Conservation (phyloP, 2,113 vertebrate species). For the Melanerpes aurifrons region DNA sequence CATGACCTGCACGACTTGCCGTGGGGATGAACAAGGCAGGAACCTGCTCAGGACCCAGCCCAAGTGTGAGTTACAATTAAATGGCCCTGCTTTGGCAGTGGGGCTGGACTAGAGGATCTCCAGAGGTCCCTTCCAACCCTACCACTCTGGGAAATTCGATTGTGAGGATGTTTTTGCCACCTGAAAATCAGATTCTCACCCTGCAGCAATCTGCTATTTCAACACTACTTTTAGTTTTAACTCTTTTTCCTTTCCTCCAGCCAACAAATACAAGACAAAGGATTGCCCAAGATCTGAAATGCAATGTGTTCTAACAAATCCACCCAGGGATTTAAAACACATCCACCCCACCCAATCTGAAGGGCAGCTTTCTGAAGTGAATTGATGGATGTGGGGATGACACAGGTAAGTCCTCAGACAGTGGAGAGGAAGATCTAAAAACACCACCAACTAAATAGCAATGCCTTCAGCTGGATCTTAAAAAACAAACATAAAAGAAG, state of each 20-base stretch:
- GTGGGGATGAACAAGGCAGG: neutral
- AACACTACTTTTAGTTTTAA: neutral
- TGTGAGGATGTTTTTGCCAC: neutral
- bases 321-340: constrained; percentile 8
- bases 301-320: neutral
- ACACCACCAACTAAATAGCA: neutral
- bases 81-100: too few relatives aligned
- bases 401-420: neutral
- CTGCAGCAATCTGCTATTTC: neutral
- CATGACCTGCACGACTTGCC: neutral
- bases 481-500: neutral
- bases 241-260: neutral
- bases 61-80: neutral
- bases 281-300: neutral
- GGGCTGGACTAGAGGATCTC: too few relatives aligned
- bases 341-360: neutral
- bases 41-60: neutral
- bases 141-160: neutral
- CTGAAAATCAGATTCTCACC: constrained; percentile 14
- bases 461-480: neutral
- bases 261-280: neutral
- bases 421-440: neutral
- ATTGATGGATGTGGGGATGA: neutral
- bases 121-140: too few relatives aligned
- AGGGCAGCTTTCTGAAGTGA: neutral